Base-by-base conservation (phyloP, 2,888 invertebrate genomes). In the Lasioglossum oenotherae region DNA sequence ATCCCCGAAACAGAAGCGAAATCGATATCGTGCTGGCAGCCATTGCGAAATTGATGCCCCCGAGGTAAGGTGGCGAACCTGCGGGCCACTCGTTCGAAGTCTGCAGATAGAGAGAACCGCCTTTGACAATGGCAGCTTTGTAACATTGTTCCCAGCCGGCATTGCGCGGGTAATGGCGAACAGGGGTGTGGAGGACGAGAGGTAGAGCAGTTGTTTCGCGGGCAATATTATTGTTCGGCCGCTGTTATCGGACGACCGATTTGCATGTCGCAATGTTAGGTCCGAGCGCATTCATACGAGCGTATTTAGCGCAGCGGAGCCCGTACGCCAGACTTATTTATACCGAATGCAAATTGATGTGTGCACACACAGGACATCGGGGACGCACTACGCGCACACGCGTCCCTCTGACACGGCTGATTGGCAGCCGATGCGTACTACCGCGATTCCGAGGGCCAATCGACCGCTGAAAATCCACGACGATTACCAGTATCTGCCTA, bases 261-360 rank as follows among this genome's bases (percentile, higher is more conserved):
- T 76, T 81, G 79, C 76, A 73, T 75, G 80, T 75, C 80, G 73
- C 74, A 69, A 87, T 64, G 71, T 74, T 78, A 79, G 84, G 87
- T 80, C 84, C 76, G 75, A 53, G 41, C 79, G 53, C 27, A 79
- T 82, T 57, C 80, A 75, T 83, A 74, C 80, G 78, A 67, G 49
- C 67, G 78, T 84, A 78, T 83, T 82, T 81, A 85, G 64, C 77
- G n/a, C 44, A n/a, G 46, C 35, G 38, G 53, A 53, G 35, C 19
- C 77, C 71, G 49, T 69, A 71, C 75, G 64, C 74, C 35, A 78
- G 69, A 87, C 82, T 88, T 88, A 88, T 88, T 88, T 88, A 86
- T 88, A 79, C 81, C 23, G 79, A 88, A 88, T 88, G 86, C 81
- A 86, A 88, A 88, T 88, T 88, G 88, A 82, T 86, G 88, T 82